Base-by-base conservation (phyloP, 2,113 vertebrate genomes). In the Bostrychus sinensis region DNA sequence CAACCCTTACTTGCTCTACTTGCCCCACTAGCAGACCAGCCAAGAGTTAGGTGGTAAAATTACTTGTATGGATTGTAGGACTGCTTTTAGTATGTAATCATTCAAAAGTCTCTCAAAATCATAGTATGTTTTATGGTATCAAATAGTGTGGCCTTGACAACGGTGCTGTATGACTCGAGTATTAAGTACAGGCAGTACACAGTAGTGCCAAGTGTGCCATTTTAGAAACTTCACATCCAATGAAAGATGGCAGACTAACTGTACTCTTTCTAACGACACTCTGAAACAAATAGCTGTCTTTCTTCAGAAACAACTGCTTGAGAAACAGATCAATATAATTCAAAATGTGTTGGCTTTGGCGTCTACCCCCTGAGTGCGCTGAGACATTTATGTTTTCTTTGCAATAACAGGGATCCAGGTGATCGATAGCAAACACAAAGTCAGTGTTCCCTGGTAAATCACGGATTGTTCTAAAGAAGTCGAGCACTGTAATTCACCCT, bases 381-480 rank as follows among this genome's bases (percentile, higher is more conserved):
- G 63, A 34, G 32, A 62, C 59, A 65, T 72, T 77, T 56, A 61
- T 20, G 34, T 54, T 74, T 63, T 50, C 26, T 56, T 23, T 19
- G 54, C 10, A 41, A 69, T 30, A 30, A 70, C 53, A n/a, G 26
- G 9, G 16, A 48, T 43, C 46, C 54, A 19, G 1, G 16, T 36
- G 19, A 77, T 67, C 54, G 32, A 76, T 64, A 45, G 11, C 6
- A 41, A 41, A 66, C 22, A 56, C 41, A 48, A 56, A 16, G 14
- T 32, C 36, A 32, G 36, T 54, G 17, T 8, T 17, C 10, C 8
- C 13, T 37, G 39, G 14, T 11, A 36, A n/a, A 13, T 46, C 38
- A 53, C 32, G n/a, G 65, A 14, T 77, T 45, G 20, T 45, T 42
- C 28, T 25, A 12, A 13, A 22, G 25, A 66, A 51, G 30, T n/a